phyloP scores from a whole-genome alignment of 2,888 invertebrate genomes.

The Limnephilus marmoratus region DNA sequence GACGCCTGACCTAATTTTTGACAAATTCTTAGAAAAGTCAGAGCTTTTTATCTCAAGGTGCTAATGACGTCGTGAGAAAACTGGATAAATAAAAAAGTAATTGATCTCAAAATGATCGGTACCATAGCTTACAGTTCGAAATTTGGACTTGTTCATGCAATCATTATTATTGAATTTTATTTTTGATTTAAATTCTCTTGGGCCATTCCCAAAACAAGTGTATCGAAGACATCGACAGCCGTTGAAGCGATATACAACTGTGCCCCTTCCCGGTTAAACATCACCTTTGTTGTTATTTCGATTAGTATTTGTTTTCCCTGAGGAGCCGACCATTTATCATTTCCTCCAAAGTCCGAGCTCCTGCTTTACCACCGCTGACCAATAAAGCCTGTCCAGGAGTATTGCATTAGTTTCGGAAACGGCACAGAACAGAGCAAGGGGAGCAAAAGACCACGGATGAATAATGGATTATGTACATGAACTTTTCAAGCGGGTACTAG shows the following conservation, averaged over 20 bases:
- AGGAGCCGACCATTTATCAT: conserved; percentile 31
- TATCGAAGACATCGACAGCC: background rate
- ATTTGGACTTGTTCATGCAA: no score
- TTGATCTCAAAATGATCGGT: no score
- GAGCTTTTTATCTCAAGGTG: no score
- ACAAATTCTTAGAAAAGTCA: no score
- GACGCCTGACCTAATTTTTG: no score
- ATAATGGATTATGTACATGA: background rate
- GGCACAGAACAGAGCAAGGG: conserved; percentile 3
- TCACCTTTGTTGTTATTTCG: conserved; percentile 29
- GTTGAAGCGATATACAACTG: background rate
- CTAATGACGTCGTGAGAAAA: no score
- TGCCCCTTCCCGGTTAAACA: background rate
- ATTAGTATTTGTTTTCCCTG: conserved; percentile 18
- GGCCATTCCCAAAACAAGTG: background rate
- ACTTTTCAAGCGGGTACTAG: background rate
- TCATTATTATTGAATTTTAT: background rate
- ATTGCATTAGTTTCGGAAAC: conserved; percentile 12
- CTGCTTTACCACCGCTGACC: background rate
- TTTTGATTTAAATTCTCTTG: background rate
- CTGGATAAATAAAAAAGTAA: no score
- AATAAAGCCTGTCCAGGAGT: conserved; percentile 33
- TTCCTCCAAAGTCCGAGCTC: background rate
- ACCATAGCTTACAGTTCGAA: no score
- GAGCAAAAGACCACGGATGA: background rate